These are phyloP conservation scores for Vireo griseus DNA, from an alignment of 2,797 vertebrate species.

Conservation along the genomic window DNA sequence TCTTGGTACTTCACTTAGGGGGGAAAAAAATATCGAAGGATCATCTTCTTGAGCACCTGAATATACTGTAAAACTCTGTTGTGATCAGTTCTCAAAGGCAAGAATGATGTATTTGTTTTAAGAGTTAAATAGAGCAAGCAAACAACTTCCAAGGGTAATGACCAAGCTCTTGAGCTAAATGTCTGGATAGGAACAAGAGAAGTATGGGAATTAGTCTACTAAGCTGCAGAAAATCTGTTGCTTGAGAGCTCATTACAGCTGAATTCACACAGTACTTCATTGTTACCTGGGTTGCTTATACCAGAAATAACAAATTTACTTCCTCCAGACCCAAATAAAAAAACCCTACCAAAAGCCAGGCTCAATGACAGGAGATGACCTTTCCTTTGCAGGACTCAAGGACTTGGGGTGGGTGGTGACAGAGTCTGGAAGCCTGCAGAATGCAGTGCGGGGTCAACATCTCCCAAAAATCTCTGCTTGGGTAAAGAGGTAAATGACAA, in stretches of 20 bases:
- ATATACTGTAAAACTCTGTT: background rate
- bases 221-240: background rate
- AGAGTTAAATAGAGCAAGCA: background rate
- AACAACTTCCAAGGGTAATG: background rate
- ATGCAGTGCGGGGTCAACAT: fast-evolving
- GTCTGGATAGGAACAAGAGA: background rate
- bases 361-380: background rate
- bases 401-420: fast-evolving
- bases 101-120: background rate
- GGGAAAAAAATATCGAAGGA: background rate
- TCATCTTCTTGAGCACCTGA: background rate
- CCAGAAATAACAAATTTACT: background rate
- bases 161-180: background rate
- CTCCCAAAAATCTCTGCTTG: background rate
- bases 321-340: background rate
- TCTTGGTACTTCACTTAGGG: background rate
- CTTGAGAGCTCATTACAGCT: background rate
- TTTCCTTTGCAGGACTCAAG: background rate
- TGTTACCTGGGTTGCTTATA: background rate
- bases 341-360: background rate
- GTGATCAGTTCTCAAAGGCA: background rate
- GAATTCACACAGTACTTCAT: background rate
- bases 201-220: background rate
- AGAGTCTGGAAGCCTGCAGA: background rate
- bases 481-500: fast-evolving